Base-by-base conservation (phyloP, 2,888 invertebrate genomes). In the Melanchra persicariae region DNA sequence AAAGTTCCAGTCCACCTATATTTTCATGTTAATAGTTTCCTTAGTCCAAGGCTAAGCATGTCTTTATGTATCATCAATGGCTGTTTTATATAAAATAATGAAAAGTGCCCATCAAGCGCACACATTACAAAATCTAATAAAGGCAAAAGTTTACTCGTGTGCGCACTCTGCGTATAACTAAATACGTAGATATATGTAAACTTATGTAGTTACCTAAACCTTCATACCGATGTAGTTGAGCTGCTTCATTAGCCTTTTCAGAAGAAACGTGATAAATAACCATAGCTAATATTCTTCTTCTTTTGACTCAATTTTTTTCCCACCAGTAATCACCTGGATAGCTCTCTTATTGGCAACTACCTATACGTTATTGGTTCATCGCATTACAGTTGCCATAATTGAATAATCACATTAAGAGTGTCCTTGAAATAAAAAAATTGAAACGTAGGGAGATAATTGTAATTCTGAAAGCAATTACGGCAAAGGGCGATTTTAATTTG, bases 401-500 rank as follows among this genome's bases (percentile, higher is more conserved):
- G 19, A 62, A 74, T 63, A 66, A 67, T 64, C 34, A 54, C 37
- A 57, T 30, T 40, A 43, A 17, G 43, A 45, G 22, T 43, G 64
- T 49, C 66, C 74, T 60, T 63, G 62, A 70, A 58, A 40, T 68
- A n/a, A 70, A 51, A 59, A 60, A 74, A 66, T 65, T 63, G n/a
- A 49, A 80, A 49, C n/a, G 49, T 51, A 19, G 52, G 37, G 17
- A 54, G 47, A 34, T 61, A 70, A 78, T 65, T 69, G 58, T 54
- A 47, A 74, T 74, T 76, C 64, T 67, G 55, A 74, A 72, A 74
- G 69, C 52, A 58, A 79, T 77, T 69, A 75, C 22, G 37, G 24
- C 66, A 55, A 77, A 70, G 75, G 76, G 74, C 68, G 70, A 57
- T 72, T 58, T 72, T 71, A 79, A 81, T 77, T 83, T 52, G 52